These are phyloP conservation scores for Euglossa dilemma DNA, from an alignment of 1,140 invertebrate genomes.

Conservation along the genomic window DNA sequence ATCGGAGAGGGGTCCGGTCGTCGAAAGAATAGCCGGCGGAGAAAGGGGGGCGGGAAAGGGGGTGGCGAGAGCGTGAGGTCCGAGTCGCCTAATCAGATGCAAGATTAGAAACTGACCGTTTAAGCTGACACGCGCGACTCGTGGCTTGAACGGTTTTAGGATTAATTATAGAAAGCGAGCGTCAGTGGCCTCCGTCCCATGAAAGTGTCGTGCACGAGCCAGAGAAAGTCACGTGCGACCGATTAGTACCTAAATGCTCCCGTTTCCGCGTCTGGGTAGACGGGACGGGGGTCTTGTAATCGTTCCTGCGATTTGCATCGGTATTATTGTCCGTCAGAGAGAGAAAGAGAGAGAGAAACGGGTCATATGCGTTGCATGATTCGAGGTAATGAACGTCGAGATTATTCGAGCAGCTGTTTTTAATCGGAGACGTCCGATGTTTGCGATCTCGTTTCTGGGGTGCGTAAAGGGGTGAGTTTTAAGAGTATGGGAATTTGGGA, in stretches of 20 bases:
- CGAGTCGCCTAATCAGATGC: conserved; percentile 26
- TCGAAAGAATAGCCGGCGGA: no score
- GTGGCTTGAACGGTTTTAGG: conserved; percentile 47
- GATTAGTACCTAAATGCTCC: conserved; percentile 42
- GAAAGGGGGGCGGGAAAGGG: neutral
- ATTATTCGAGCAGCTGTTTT: no score
- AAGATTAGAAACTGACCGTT: conserved; percentile 51
- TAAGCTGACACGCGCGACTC: conserved; percentile 6
- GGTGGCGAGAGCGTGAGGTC: conserved; percentile 1
- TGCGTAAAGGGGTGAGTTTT: no score
- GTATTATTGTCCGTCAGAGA: neutral
- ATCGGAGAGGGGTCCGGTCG: neutral
- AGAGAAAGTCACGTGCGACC: conserved; percentile 60
- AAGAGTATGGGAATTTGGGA: no score
- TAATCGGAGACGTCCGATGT: no score
- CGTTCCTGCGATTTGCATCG: neutral
- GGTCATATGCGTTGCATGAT: no score
- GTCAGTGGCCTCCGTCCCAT: conserved; percentile 31
- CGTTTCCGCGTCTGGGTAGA: conserved; percentile 42
- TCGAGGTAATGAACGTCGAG: neutral
- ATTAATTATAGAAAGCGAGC: conserved; percentile 69
- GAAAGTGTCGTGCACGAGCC: conserved; percentile 33
- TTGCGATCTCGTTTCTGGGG: no score
- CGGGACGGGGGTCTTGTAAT: neutral
- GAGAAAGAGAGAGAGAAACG: neutral